These are phyloP conservation scores for Lepidocolaptes lacrymiger DNA, from an alignment of 2,797 vertebrate genomes.

Conservation along the genomic window DNA sequence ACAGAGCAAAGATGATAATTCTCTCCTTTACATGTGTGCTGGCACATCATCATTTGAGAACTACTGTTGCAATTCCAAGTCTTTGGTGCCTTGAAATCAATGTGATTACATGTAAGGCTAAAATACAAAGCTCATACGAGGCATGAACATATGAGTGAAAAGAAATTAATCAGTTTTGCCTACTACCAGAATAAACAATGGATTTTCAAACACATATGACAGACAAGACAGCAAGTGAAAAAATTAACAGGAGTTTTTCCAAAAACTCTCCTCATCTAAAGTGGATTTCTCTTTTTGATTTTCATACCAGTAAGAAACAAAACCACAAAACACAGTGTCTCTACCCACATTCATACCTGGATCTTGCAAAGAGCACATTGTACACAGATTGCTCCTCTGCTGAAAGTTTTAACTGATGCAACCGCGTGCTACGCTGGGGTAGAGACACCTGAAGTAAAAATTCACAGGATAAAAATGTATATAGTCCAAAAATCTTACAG, in stretches of 20 bases:
- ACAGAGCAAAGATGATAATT: neutral
- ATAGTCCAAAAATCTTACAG: neutral
- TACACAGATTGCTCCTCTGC: slow-evolving; percentile 89
- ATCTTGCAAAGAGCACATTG: slow-evolving; percentile 88
- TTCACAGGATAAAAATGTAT: neutral
- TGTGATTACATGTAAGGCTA: neutral
- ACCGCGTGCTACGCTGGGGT: slow-evolving; percentile 79
- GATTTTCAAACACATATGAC: neutral
- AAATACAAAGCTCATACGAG: neutral
- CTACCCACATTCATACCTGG: slow-evolving; percentile 80
- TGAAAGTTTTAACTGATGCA: slow-evolving; percentile 88
- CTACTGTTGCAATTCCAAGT: neutral
- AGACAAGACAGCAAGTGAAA: neutral
- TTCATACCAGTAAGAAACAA: neutral
- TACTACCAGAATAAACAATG: neutral
- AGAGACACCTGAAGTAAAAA: slow-evolving; percentile 82
- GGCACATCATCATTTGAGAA: neutral
- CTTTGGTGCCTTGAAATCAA: neutral
- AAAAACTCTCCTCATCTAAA: neutral
- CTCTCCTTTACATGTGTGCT: neutral
- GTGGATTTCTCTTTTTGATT: neutral
- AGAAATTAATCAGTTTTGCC: neutral
- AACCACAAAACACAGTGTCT: neutral
- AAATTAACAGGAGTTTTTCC: neutral
- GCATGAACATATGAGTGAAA: neutral